Percentiles rank a stretch among this genome's conserved stretches.
Conservation (phyloP, 2,888 invertebrate species). For the Nymphalis polychloros region DNA sequence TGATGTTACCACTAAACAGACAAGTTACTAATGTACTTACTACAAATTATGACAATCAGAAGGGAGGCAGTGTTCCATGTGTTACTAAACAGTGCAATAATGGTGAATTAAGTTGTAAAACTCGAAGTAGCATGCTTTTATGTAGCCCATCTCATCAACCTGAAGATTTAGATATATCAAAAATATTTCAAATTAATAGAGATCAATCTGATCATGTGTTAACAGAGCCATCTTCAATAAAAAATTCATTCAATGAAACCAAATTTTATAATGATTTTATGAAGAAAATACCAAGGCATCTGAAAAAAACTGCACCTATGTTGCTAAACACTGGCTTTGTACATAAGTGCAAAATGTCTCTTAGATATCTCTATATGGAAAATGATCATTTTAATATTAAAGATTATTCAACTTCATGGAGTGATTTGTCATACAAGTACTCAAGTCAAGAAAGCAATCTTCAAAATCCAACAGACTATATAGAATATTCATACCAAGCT, state of each 20-base stretch:
- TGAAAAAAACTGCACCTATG: slow-evolving; percentile 48
- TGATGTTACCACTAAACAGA: background rate
- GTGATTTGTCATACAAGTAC: background rate
- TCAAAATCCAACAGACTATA: slow-evolving; percentile 54
- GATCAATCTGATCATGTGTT: background rate
- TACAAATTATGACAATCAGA: background rate
- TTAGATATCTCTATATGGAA: slow-evolving; percentile 50
- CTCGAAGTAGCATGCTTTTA: slow-evolving; percentile 39
- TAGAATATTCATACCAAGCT: slow-evolving; percentile 39
- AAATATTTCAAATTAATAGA: background rate
- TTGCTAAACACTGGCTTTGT: slow-evolving; percentile 50
- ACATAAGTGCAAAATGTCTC: slow-evolving; percentile 46
- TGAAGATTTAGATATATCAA: slow-evolving; percentile 16
- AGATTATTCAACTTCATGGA: background rate
- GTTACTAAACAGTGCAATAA: background rate
- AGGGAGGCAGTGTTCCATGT: background rate
- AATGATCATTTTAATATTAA: slow-evolving; percentile 19
- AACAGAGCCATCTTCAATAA: background rate
- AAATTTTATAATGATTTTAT: slow-evolving; percentile 57
- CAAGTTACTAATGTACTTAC: background rate
- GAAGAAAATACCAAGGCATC: slow-evolving; percentile 51
- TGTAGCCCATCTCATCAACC: slow-evolving; percentile 42
- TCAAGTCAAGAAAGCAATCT: slow-evolving; percentile 39
- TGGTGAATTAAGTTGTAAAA: slow-evolving; percentile 21
- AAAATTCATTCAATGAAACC: slow-evolving; percentile 35